A percentile compares a stretch with the other conserved stretches of the same genome.
Conservation (phyloP, 2,888 invertebrate genomes). For the Protodeltote pygarga region DNA sequence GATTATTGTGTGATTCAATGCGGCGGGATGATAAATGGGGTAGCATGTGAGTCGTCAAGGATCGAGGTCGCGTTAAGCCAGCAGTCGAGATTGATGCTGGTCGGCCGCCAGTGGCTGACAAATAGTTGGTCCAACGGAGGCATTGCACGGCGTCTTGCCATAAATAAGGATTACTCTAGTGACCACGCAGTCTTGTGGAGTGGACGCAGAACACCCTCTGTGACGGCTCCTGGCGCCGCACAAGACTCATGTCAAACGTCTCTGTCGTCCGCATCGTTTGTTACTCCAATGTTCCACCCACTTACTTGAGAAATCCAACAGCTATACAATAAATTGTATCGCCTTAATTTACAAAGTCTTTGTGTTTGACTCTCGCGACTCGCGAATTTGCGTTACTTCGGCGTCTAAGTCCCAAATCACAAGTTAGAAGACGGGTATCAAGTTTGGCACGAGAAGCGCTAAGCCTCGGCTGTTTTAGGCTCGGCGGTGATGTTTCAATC, state of each 20-base stretch:
- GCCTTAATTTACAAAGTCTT: conserved; percentile 58
- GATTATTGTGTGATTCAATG: conserved; percentile 56
- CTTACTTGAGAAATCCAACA: conserved; percentile 53
- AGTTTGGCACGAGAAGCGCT: conserved; percentile 77
- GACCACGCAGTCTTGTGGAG: conserved; percentile 82
- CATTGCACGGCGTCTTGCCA: conserved; percentile 83
- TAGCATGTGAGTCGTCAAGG: conserved; percentile 58
- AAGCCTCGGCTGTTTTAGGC: conserved; percentile 78
- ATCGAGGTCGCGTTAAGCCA: conserved; percentile 67
- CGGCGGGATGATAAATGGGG: conserved; percentile 57
- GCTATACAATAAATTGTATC: conserved; percentile 58
- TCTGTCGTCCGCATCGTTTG: conserved; percentile 64
- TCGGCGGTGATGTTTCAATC: conserved; percentile 78
- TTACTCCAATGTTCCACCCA: conserved; percentile 46
- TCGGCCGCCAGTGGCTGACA: conserved; percentile 72
- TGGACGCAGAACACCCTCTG: conserved; percentile 68
- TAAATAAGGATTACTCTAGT: conserved; percentile 85
- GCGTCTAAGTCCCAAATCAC: conserved; percentile 80
- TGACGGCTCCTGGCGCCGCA: conserved; percentile 63
- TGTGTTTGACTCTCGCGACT: conserved; percentile 55
- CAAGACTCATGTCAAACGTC: conserved; percentile 71
- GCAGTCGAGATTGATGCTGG: conserved; percentile 79
- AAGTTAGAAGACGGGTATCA: conserved; percentile 80
- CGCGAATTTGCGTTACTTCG: conserved; percentile 83
- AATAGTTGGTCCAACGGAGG: conserved; percentile 81